Conservation (phyloP, 2,113 vertebrate genomes). For the Isichthys henryi region DNA sequence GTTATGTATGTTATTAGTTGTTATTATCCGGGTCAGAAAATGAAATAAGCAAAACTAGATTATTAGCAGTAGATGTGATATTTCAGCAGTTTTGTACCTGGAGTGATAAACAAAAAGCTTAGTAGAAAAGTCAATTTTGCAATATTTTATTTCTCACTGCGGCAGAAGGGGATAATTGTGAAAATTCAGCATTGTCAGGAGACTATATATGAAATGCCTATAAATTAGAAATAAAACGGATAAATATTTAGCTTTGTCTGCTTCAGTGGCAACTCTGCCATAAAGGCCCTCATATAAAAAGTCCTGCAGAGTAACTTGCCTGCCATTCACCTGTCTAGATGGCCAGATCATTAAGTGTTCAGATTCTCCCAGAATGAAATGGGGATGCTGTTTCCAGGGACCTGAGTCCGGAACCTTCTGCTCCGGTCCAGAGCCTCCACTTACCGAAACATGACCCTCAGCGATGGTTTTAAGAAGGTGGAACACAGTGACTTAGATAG, state of each 20-base stretch:
- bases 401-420: background rate
- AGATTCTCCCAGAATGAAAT: background rate
- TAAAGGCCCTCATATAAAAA: background rate
- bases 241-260: background rate
- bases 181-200: background rate
- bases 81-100: background rate
- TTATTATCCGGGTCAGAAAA: background rate
- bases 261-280: background rate
- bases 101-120: background rate
- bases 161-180: background rate
- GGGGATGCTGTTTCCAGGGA: background rate
- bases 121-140: background rate
- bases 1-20: background rate
- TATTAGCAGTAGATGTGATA: background rate
- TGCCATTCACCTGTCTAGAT: background rate
- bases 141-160: background rate
- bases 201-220: background rate
- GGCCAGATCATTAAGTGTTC: background rate
- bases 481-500: background rate
- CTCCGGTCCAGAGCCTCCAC: background rate
- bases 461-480: background rate
- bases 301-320: background rate
- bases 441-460: background rate
- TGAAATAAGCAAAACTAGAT: constrained; percentile 2
- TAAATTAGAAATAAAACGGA: background rate